Conservation (phyloP, 2,113 vertebrate species). For the Heterotilapia buettikoferi region DNA sequence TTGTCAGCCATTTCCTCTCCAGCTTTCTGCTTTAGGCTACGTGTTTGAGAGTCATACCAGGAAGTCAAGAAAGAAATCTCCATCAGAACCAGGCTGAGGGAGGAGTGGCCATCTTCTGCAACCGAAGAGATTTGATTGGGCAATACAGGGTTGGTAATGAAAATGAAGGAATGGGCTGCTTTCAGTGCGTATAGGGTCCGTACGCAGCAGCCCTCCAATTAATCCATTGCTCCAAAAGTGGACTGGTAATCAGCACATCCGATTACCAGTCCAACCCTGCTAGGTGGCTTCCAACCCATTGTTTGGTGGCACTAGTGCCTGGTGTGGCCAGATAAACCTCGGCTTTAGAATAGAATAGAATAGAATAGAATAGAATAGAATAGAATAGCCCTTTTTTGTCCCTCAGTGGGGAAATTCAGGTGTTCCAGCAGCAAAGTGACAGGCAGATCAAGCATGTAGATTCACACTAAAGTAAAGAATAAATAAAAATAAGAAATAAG, state of each 20-base stretch:
- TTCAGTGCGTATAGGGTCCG: too few species aligned
- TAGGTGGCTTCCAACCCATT: not conserved
- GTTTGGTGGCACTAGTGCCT: accelerated
- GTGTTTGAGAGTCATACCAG: too few species aligned
- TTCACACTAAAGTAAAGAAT: not conserved
- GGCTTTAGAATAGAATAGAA: not conserved
- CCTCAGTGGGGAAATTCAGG: not conserved
- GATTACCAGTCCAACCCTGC: not conserved
- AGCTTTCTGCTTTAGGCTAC: too few species aligned
- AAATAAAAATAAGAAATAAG: not conserved
- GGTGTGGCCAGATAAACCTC: not conserved
- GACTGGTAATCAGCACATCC: not conserved
- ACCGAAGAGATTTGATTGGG: too few species aligned
- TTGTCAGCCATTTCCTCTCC: too few species aligned
- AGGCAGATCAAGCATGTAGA: not conserved
- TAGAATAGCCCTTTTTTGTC: not conserved
- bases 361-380: not conserved
- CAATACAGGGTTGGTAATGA: too few species aligned
- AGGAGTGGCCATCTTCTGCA: too few species aligned
- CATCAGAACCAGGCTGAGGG: too few species aligned
- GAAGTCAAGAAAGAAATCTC: too few species aligned
- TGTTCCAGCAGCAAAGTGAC: not conserved
- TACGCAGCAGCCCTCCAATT: too few species aligned
- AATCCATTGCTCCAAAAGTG: too few species aligned
- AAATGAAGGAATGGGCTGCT: too few species aligned